Conservation (phyloP, 2,113 vertebrate genomes). For the Gorilla gorilla region DNA sequence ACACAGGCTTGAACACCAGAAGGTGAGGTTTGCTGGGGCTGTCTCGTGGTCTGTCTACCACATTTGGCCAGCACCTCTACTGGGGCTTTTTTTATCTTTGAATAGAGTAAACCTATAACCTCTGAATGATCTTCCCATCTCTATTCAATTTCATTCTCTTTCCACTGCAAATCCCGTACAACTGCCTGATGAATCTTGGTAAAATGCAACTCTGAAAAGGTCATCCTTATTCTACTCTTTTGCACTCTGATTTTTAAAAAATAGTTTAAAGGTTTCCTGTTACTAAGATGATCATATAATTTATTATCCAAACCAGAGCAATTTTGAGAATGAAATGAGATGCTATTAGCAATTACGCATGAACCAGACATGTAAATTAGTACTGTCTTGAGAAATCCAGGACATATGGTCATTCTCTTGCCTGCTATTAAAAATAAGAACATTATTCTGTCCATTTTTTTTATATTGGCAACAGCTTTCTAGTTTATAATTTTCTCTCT, state of each 20-base stretch:
- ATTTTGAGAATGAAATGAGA: neutral
- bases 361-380: slow-evolving; percentile 19
- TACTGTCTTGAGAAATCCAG: neutral
- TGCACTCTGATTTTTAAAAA: neutral
- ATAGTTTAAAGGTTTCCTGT: neutral
- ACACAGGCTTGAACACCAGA: neutral
- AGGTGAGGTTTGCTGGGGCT: neutral
- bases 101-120: neutral
- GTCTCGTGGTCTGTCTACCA: neutral
- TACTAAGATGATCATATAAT: slow-evolving; percentile 27
- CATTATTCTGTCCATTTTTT: neutral
- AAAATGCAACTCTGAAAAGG: neutral
- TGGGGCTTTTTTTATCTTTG: neutral
- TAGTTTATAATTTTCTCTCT: neutral
- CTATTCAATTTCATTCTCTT: neutral
- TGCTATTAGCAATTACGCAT: neutral
- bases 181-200: neutral
- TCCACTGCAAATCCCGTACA: neutral
- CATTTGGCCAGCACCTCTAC: neutral
- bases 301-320: slow-evolving; percentile 5
- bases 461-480: neutral
- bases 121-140: neutral
- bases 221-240: neutral
- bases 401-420: neutral
- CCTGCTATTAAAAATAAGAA: neutral